Evolutionary conservation across 2,888 invertebrate species (phyloP).

Genomic region (Hofmannophila pseudospretella): DNA sequence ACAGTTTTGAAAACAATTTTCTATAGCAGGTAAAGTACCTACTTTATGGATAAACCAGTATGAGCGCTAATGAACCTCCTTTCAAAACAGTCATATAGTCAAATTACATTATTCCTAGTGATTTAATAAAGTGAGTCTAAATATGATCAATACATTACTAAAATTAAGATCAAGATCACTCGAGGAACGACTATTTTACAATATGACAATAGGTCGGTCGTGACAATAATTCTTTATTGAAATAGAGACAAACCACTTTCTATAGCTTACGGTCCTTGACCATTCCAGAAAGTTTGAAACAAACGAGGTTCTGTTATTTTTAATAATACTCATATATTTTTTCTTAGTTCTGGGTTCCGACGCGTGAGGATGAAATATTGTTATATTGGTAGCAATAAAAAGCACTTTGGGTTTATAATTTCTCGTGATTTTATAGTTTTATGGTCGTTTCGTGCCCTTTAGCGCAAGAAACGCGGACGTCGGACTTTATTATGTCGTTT

Average conservation of each 20-base stretch:
- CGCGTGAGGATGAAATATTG: slow-evolving; percentile 67
- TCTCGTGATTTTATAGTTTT: slow-evolving; percentile 66
- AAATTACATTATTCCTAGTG: too few species aligned
- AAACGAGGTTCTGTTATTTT: slow-evolving; percentile 50
- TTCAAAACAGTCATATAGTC: too few species aligned
- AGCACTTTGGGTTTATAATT: slow-evolving; percentile 50
- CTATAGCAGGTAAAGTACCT: too few species aligned
- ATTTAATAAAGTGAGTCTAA: too few species aligned
- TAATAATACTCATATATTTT: slow-evolving; percentile 29
- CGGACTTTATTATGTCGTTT: slow-evolving; percentile 48
- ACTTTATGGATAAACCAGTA: too few species aligned
- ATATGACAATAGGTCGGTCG: slow-evolving; percentile 51
- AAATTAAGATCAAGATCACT: slow-evolving; percentile 62
- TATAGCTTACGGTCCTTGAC: slow-evolving; percentile 57
- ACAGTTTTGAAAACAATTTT: too few species aligned
- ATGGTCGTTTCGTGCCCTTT: slow-evolving; percentile 53
- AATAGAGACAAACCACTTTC: slow-evolving; percentile 52
- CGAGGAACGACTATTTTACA: slow-evolving; percentile 31
- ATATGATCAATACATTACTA: too few species aligned
- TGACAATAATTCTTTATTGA: slow-evolving; percentile 58
- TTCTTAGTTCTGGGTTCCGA: slow-evolving; percentile 28
- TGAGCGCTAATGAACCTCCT: too few species aligned
- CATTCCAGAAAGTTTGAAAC: slow-evolving; percentile 50
- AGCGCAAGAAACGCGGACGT: slow-evolving; percentile 40
- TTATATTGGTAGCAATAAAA: slow-evolving; percentile 66